Evolutionary conservation across 1,140 invertebrate genomes (phyloP).

Genomic region (Lineus longissimus): DNA sequence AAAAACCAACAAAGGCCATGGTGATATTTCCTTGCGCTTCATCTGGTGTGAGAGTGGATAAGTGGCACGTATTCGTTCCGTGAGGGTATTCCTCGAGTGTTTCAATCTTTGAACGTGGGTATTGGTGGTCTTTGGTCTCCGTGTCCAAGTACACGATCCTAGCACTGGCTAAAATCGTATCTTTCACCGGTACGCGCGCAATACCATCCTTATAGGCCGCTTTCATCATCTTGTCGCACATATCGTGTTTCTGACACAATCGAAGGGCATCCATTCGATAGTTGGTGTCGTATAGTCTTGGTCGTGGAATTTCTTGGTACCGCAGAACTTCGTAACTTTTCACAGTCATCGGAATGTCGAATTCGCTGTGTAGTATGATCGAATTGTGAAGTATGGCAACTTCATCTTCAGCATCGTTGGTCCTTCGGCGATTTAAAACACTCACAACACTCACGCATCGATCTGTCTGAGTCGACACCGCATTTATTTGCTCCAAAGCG

Average conservation of each 20-base stretch:
- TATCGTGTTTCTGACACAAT: conserved; percentile 6
- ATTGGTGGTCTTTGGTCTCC: background rate
- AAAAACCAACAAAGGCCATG: background rate
- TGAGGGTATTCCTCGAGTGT: conserved; percentile 2
- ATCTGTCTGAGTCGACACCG: background rate
- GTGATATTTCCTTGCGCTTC: conserved; percentile 4
- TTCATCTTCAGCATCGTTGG: background rate
- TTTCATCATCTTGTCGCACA: conserved; percentile 7
- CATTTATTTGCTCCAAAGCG: conserved; percentile 1
- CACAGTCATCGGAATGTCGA: background rate
- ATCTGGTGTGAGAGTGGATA: background rate
- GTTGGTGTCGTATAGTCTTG: conserved; percentile 1
- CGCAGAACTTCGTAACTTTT: conserved; percentile 3
- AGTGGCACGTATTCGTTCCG: conserved; percentile 2
- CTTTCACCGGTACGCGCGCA: background rate
- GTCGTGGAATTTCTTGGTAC: background rate
- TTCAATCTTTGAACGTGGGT: background rate
- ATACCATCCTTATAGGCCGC: conserved; percentile 5
- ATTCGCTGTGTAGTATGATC: conserved; percentile 1
- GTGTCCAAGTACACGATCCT: conserved; percentile 7
- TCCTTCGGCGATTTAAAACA: background rate
- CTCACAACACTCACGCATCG: background rate
- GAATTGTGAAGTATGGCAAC: conserved; percentile 1
- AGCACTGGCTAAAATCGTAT: conserved; percentile 3
- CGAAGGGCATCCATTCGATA: conserved; percentile 1